A percentile compares a stretch with the other conserved stretches of the same genome.
Conservation (phyloP, 2,888 invertebrate genomes). For the Apamea anceps region DNA sequence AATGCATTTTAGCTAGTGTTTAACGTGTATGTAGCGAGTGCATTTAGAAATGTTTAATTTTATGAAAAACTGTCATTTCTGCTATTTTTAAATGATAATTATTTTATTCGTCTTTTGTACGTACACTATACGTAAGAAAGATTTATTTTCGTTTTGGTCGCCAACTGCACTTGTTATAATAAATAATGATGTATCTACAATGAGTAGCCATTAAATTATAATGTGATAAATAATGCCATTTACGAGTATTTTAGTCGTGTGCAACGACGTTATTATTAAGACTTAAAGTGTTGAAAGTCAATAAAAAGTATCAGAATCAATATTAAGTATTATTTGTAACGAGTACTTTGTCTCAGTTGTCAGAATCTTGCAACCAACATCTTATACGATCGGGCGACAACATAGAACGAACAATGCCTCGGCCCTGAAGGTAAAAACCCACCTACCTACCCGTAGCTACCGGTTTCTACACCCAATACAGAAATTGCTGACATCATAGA, state of each 20-base stretch:
- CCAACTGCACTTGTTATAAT: constrained; percentile 51
- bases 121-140: constrained; percentile 19
- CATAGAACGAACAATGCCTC: no score
- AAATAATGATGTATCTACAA: constrained; percentile 48
- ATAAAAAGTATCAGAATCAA: constrained; percentile 63
- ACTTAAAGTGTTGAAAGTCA: constrained; percentile 67
- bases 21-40: constrained; percentile 30
- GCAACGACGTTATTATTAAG: constrained; percentile 68
- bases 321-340: neutral
- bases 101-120: neutral
- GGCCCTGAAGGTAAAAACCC: no score
- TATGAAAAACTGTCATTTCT: constrained; percentile 13
- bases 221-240: constrained; percentile 87
- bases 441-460: no score
- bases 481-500: no score
- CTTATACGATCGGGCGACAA: no score
- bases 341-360: neutral
- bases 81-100: neutral
- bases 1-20: constrained; percentile 48
- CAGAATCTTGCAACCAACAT: no score
- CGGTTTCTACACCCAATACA: no score
- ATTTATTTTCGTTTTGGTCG: constrained; percentile 5
- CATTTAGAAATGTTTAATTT: constrained; percentile 42
- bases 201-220: constrained; percentile 69
- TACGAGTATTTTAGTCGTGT: constrained; percentile 81